Base-by-base conservation (phyloP, 37 sponge, comb jelly and placozoan genomes). In the Tethya wilhelma region DNA sequence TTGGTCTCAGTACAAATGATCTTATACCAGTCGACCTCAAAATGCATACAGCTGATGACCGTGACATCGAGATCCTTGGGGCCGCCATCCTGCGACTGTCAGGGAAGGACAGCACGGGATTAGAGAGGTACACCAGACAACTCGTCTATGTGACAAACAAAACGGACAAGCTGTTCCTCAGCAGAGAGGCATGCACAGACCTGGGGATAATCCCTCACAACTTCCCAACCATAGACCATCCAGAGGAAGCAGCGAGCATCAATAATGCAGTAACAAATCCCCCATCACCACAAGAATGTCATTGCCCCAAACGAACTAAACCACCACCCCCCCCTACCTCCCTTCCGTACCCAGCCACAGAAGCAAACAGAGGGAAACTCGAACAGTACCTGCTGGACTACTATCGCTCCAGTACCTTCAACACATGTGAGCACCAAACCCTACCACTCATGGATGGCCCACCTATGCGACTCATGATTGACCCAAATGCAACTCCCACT, bases 401-500 rank as follows among this genome's bases (percentile, higher is more conserved):
- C 72, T 81, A 81, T 36, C 8, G 46, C 72, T 81, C 72, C 81
- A 79, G 80, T 43, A 69, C 80, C 57, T 79, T 79, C 59, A 79
- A 79, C 44, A 38, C 23, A 23, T 56, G 70, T 39, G 70, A 79
- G 39, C 80, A 68, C 38, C 70, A 79, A 30, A 34, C 70, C 39
- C 69, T 79, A 8, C 80, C 80, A 59, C 58, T 81, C 38, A 83
- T 83, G 84, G 84, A 73, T 28, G 73, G 84, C 38, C 84, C 68
- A 34, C 84, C 84, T 55, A 64, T 73, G 84, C 28, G 79, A 64
- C 55, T 83, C 11, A 74, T 74, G 67, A 65, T 83, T 38, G 75
- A 73, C 41, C 84, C 84, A 66, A 49, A 74, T 1, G 84, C 84
- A 25, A 83, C 65, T 25, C 82, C 84, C 39, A 73, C 75, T 45